Evolutionary conservation across 2,113 vertebrate species (phyloP).

Genomic region (Coptodon bakossiorum): DNA sequence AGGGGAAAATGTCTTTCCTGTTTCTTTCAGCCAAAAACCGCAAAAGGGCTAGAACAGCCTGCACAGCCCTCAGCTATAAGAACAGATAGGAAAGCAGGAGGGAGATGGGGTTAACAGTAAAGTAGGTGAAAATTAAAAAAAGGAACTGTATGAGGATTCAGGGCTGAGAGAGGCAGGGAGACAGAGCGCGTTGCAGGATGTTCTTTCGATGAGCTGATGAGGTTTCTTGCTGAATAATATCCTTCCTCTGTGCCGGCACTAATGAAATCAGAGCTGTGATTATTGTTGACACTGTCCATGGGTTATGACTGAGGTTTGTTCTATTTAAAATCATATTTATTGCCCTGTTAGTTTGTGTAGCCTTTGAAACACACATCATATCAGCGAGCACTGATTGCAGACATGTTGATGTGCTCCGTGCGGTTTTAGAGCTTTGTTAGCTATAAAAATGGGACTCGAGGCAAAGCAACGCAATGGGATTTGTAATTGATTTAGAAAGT

Average conservation of each 20-base stretch:
- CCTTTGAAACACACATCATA: background rate
- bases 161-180: background rate
- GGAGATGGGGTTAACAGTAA: background rate
- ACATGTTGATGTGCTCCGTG: background rate
- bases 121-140: background rate
- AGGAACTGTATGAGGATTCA: background rate
- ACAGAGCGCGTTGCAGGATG: background rate
- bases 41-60: background rate
- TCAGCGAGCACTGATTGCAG: background rate
- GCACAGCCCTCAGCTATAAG: background rate
- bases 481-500: background rate
- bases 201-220: constrained; percentile 3
- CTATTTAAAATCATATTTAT: background rate
- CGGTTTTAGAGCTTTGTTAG: background rate
- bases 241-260: background rate
- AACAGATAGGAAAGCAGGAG: background rate
- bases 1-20: background rate
- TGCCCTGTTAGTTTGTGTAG: background rate
- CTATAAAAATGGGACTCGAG: background rate
- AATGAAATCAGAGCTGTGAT: constrained; percentile 26
- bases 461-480: background rate
- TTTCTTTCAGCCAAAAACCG: background rate
- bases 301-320: background rate
- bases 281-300: background rate
- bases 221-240: background rate